Base-by-base conservation (phyloP, 2,113 vertebrate genomes). In the Sinocyclocheilus anshuiensis region DNA sequence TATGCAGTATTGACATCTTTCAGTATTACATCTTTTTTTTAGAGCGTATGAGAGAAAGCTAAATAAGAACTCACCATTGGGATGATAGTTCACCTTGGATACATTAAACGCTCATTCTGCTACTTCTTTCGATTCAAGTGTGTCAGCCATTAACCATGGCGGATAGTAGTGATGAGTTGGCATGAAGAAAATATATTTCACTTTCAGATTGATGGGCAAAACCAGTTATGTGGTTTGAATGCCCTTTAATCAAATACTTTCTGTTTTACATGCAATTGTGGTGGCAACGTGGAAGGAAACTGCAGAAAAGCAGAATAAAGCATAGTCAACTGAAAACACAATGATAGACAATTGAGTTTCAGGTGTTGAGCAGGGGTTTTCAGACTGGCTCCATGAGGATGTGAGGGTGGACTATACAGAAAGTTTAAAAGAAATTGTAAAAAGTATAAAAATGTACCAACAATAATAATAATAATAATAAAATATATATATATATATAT, bases 201-300 rank as follows among this genome's bases (percentile, higher is more conserved):
- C 91, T 92, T 93, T 93, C 90, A 89, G 76, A 84, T 90, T 48
- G 0, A 3, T 39, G 1, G 3, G 33, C 4, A 22, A 39, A 22
- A 11, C 69, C 78, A n/a, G 9, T 67, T 16, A 42, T 81, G 24
- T 22, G 24, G 75, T 33, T 77, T 9, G 45, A 26, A 26, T 39
- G 18, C 18, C 1, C 63, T 67, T 67, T 67, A 24, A 13, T 67
- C 1, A 26, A 26, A 29, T 29, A 13, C 63, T 67, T 67, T 67
- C 63, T 29, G 63, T 67, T 29, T 13, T 10, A 15, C 15, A n/a
- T 61, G 33, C 10, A 36, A 20, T 20, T 39, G 10, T 13, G 0
- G 42, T 24, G 45, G 5, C 61, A 36, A 33, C 16, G 20, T 33
- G 26, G 10, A 11, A 20, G 18, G 48, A 53, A 55, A 26, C 1